Percentiles rank a stretch among this genome's conserved stretches.
phyloP scores from a whole-genome alignment of 1,140 invertebrate genomes.

The Vollenhovia emeryi region DNA sequence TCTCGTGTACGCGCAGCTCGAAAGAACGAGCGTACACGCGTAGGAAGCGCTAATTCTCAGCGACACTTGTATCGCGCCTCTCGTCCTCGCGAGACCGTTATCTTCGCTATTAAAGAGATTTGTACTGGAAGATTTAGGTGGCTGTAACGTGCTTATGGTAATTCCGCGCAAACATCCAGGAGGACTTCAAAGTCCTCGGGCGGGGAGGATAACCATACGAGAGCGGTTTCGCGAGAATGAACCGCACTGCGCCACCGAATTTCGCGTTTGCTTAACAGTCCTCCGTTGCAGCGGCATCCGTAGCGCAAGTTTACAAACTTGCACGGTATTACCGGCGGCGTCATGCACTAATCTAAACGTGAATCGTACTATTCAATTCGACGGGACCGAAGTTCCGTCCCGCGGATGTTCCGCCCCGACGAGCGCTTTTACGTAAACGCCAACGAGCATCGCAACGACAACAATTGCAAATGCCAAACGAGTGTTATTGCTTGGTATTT shows the following conservation, averaged over 20 bases:
- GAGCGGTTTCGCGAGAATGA: conserved; percentile 21
- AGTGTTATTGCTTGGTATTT: not conserved
- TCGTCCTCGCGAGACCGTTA: not conserved
- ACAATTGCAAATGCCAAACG: not conserved
- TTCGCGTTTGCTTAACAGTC: conserved; percentile 40
- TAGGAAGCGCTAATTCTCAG: not conserved
- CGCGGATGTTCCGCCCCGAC: not conserved
- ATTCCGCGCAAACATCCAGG: conserved; percentile 7
- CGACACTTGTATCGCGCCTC: not conserved
- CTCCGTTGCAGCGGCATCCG: conserved; percentile 26
- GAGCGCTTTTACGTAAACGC: conserved; percentile 17
- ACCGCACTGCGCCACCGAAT: conserved; percentile 28
- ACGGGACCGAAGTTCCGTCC: conserved; percentile 25
- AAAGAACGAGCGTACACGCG: not conserved
- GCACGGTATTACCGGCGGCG: conserved; percentile 37
- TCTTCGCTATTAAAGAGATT: not conserved
- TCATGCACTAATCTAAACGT: conserved; percentile 54
- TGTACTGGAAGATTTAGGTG: not conserved
- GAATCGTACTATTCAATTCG: conserved; percentile 46
- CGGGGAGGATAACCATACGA: not conserved
- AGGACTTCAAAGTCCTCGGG: conserved; percentile 26
- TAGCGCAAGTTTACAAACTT: conserved; percentile 53
- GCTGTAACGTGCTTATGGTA: conserved; percentile 4
- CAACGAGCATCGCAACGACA: not conserved
- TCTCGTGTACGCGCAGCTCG: no score